Evolutionary conservation across 2,113 vertebrate genomes (phyloP).

Genomic region (Microcebus jonahi): DNA sequence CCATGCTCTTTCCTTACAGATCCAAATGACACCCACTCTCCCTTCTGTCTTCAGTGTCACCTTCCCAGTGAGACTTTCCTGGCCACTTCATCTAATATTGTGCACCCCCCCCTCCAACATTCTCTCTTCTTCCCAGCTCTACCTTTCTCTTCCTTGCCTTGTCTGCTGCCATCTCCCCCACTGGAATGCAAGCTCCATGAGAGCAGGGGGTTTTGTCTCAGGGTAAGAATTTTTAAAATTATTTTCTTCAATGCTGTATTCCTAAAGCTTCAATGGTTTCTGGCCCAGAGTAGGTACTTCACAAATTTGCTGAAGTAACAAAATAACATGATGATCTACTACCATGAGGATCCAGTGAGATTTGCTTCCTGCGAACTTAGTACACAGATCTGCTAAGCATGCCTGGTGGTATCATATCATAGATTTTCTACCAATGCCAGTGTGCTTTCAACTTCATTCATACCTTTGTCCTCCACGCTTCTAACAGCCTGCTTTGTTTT

Average conservation of each 20-base stretch:
- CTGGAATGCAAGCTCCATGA: neutral
- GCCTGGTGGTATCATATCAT: rapidly evolving
- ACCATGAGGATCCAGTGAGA: no score
- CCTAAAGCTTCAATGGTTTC: neutral
- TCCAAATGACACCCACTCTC: neutral
- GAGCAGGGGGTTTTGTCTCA: neutral
- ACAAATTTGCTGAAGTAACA: neutral
- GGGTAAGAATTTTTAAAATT: neutral
- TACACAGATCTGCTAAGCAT: neutral
- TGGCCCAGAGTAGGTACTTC: neutral
- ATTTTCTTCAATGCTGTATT: neutral
- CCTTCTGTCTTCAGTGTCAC: neutral
- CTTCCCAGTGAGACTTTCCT: neutral
- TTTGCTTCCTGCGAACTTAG: neutral
- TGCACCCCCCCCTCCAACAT: rapidly evolving
- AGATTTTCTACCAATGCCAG: neutral
- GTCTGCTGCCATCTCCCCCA: neutral
- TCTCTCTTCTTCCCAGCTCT: no score
- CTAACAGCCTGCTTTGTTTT: neutral
- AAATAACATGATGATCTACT: neutral
- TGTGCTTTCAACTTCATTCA: neutral
- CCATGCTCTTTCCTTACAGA: neutral
- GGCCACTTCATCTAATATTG: no score
- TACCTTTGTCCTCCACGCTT: neutral
- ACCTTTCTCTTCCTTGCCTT: neutral